Percentiles rank a stretch among this genome's conserved stretches.
These are phyloP conservation scores for Notothenia coriiceps DNA, from an alignment of 2,113 vertebrate species.

Conservation along the genomic window DNA sequence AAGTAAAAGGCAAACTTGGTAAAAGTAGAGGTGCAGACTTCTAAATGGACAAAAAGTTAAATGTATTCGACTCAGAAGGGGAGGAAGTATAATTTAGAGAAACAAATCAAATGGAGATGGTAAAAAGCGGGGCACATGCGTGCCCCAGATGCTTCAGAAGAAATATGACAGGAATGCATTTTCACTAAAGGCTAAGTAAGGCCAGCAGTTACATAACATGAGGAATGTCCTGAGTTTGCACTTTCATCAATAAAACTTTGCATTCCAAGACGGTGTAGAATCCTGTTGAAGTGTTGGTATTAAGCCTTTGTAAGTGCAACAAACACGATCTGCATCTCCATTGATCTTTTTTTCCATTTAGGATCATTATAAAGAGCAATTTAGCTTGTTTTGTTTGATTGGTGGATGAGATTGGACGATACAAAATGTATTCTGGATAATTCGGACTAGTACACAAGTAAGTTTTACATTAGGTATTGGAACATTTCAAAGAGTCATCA, in stretches of 20 bases:
- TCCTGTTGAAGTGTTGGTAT: neutral
- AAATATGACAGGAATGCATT: constrained; percentile 44
- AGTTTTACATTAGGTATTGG: too few species aligned
- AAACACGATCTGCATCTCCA: neutral
- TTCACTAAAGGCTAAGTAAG: neutral
- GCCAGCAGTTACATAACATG: constrained; percentile 43
- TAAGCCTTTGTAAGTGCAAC: neutral
- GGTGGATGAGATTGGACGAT: neutral
- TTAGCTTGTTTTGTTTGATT: neutral
- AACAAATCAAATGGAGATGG: neutral
- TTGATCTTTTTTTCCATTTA: neutral
- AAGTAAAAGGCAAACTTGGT: neutral
- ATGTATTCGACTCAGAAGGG: too few species aligned
- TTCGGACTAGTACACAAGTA: neutral
- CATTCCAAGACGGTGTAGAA: neutral
- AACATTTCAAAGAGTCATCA: neutral
- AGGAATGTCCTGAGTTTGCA: constrained; percentile 17
- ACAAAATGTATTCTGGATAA: neutral
- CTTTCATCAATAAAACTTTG: neutral
- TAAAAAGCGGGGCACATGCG: neutral
- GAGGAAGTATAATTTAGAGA: neutral
- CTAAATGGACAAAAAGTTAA: neutral
- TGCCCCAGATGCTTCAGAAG: neutral
- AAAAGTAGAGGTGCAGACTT: neutral
- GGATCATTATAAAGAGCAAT: neutral